Conservation (phyloP, 2,113 vertebrate species). For the Globicephala melas region DNA sequence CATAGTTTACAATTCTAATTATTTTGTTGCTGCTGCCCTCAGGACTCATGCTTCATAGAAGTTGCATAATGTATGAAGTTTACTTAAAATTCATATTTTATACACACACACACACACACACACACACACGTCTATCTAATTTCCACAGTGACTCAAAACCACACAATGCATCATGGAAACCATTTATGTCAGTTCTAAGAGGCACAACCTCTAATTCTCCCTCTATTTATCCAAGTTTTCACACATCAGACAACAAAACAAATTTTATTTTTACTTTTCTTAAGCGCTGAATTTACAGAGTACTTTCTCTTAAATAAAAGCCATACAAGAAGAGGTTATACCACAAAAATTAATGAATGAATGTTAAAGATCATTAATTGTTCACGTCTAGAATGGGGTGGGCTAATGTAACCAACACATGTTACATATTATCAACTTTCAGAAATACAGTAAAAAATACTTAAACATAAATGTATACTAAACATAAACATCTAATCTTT, state of each 20-base stretch:
- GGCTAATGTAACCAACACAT: background rate
- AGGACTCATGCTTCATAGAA: background rate
- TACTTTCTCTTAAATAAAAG: background rate
- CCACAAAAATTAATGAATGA: background rate
- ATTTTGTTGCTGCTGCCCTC: background rate
- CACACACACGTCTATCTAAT: background rate
- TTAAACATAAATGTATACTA: background rate
- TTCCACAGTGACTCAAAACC: background rate
- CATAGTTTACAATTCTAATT: background rate
- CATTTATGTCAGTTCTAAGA: background rate
- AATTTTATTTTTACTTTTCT: background rate
- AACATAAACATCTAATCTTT: background rate
- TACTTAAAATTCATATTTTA: conserved; percentile 8
- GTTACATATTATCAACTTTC: background rate
- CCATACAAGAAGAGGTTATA: background rate
- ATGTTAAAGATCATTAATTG: background rate
- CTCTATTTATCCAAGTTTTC: background rate
- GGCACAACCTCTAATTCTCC: background rate
- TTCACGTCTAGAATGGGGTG: background rate
- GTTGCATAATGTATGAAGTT: background rate
- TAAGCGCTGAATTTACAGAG: background rate
- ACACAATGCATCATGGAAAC: background rate
- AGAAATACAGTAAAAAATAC: background rate
- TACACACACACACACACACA: background rate
- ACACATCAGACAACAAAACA: background rate